Percentiles rank a stretch among this genome's conserved stretches.
These are phyloP conservation scores for Oligia latruncula DNA, from an alignment of 2,888 invertebrate genomes.

Conservation along the genomic window DNA sequence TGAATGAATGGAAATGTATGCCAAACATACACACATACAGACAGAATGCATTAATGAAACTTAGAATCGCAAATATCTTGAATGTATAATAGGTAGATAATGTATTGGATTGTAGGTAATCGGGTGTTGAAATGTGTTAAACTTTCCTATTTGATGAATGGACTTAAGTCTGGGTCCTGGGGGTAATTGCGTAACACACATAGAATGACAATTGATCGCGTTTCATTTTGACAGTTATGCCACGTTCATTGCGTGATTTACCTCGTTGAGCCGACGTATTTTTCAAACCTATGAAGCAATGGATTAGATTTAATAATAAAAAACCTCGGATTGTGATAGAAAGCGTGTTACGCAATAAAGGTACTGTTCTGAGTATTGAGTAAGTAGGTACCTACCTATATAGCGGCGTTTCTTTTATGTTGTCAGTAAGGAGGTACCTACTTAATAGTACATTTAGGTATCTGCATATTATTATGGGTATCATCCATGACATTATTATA, in stretches of 20 bases:
- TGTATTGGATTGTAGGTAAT: constrained; percentile 27
- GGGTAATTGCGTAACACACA: neutral
- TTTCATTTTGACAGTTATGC: neutral
- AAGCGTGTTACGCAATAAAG: neutral
- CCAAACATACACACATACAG: constrained; percentile 17
- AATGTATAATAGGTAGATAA: constrained; percentile 45
- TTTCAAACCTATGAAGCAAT: neutral
- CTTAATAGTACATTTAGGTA: neutral
- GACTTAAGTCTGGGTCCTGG: neutral
- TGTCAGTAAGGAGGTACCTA: constrained; percentile 1
- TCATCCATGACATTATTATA: neutral
- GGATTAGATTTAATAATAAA: neutral
- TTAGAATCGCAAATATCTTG: constrained; percentile 39
- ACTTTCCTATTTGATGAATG: constrained; percentile 33
- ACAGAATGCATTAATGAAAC: constrained; percentile 37
- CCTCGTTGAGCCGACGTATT: neutral
- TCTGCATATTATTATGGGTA: neutral
- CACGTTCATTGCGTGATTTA: neutral
- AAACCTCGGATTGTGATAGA: neutral
- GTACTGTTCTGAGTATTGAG: neutral
- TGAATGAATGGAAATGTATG: constrained; percentile 60
- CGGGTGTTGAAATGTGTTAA: constrained; percentile 21
- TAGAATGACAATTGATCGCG: neutral
- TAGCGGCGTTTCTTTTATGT: constrained; percentile 2
- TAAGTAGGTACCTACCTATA: neutral